Conservation (phyloP, 2,797 vertebrate genomes). For the Cryptoblepharus egeriae region DNA sequence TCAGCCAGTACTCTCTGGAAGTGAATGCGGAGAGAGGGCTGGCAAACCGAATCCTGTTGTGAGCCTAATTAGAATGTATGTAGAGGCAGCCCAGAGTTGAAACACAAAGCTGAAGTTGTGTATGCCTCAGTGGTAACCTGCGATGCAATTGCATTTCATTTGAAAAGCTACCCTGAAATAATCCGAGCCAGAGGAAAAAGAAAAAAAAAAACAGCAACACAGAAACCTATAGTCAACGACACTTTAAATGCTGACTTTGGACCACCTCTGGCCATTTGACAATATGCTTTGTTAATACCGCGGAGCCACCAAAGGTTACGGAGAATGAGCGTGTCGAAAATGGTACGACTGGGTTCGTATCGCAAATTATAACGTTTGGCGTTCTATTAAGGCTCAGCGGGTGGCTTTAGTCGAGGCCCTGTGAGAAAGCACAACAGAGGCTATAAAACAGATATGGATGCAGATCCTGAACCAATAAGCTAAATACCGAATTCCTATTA, state of each 20-base stretch:
- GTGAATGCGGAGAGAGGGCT: background rate
- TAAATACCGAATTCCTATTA: background rate
- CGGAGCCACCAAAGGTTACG: rapidly evolving
- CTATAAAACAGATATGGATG: background rate
- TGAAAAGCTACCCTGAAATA: background rate
- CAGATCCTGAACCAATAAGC: background rate
- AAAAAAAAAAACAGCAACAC: background rate
- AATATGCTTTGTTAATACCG: background rate
- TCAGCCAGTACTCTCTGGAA: conserved; percentile 27
- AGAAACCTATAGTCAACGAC: background rate
- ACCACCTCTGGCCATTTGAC: background rate
- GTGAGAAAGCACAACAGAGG: background rate
- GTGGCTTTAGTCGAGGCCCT: background rate
- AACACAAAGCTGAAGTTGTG: background rate
- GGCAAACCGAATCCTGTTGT: background rate
- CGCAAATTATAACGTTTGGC: background rate
- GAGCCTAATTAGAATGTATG: background rate
- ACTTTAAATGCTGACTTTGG: background rate
- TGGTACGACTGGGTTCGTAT: background rate
- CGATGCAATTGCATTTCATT: background rate
- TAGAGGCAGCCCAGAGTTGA: background rate
- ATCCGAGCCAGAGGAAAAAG: background rate
- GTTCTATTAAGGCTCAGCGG: background rate
- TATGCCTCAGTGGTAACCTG: background rate
- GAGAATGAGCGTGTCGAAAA: background rate